Evolutionary conservation across 1,140 invertebrate genomes (phyloP).

Genomic region (Thrips palmi): DNA sequence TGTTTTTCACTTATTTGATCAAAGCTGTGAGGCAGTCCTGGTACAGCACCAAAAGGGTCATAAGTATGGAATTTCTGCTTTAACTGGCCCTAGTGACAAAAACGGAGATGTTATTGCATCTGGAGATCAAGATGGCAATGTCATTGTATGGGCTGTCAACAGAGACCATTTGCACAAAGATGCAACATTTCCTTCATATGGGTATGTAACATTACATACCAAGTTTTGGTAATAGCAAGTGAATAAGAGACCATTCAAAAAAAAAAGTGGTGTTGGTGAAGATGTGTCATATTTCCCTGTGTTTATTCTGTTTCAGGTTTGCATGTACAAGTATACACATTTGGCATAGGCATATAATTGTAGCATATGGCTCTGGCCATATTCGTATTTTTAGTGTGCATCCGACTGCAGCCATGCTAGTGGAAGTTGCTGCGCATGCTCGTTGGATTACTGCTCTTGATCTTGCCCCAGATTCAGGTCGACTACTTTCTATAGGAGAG

Average conservation of each 20-base stretch:
- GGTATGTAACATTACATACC: constrained; percentile 11
- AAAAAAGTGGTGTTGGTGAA: neutral
- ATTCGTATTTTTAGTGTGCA: constrained; percentile 22
- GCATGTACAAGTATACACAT: constrained; percentile 17
- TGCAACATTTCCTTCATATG: constrained; percentile 11
- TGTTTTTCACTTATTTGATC: constrained; percentile 16
- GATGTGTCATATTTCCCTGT: neutral
- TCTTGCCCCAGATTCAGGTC: constrained; percentile 22
- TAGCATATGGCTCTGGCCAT: constrained; percentile 28
- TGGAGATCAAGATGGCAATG: constrained; percentile 17
- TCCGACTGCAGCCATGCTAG: constrained; percentile 18
- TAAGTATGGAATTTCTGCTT: constrained; percentile 14
- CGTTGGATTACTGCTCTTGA: constrained; percentile 27
- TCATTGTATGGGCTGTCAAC: constrained; percentile 15
- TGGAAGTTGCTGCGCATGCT: constrained; percentile 28
- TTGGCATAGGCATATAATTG: constrained; percentile 20
- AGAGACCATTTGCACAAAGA: constrained; percentile 14
- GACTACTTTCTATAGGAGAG: constrained; percentile 26
- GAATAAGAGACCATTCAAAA: neutral
- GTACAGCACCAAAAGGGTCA: constrained; percentile 18
- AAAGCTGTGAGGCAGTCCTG: constrained; percentile 16
- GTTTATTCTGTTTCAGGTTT: constrained; percentile 12
- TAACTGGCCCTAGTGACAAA: too few species aligned
- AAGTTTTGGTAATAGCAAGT: neutral
- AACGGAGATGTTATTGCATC: constrained; percentile 15